phyloP scores from a whole-genome alignment of 64 coral and sea anemone species.

The Dendrophyllia cribrosa region DNA sequence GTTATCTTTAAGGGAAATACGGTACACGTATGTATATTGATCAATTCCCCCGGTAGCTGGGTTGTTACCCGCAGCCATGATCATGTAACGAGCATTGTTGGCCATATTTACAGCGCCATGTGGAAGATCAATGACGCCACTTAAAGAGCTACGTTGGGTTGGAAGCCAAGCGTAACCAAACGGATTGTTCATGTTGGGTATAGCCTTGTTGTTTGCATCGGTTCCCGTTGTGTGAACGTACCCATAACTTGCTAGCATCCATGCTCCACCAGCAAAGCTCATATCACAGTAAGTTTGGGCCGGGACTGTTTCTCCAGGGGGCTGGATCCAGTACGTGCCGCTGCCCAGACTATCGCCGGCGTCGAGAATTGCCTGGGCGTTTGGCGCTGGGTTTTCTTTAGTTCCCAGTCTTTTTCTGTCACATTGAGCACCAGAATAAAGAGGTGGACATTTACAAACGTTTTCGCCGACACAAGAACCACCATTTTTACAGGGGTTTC shows the following conservation, averaged over 20 bases:
- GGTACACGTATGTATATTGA: conserved; percentile 74
- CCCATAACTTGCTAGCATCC: conserved; percentile 98
- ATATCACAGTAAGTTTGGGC: conserved; percentile 95
- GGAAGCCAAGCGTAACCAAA: conserved; percentile 86
- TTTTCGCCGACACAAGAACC: conserved; percentile 51
- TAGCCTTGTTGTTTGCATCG: conserved; percentile 56
- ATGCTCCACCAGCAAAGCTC: conserved; percentile 76
- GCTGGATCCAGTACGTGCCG: conserved; percentile 97
- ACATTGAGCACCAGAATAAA: conserved; percentile 47
- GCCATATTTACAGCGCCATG: conserved; percentile 81
- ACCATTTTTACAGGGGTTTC: conserved; percentile 63
- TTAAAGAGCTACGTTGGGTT: conserved; percentile 14
- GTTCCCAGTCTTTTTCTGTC: conserved; percentile 72
- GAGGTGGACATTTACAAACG: conserved; percentile 46
- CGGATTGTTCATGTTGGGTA: conserved; percentile 94
- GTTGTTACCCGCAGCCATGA: conserved; percentile 91
- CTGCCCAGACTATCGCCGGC: conserved; percentile 78
- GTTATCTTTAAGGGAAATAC: conserved; percentile 63
- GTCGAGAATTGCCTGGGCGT: conserved; percentile 87
- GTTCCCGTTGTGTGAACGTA: conserved; percentile 10
- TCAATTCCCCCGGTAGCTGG: conserved; percentile 76
- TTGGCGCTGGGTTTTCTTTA: conserved; percentile 76
- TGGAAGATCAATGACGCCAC: conserved; percentile 67
- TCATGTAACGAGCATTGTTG: conserved; percentile 77
- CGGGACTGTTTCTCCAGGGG: conserved; percentile 74